Percentiles rank a stretch among this genome's conserved stretches.
These are phyloP conservation scores for Menidia menidia DNA, from an alignment of 2,797 vertebrate species.

Conservation along the genomic window DNA sequence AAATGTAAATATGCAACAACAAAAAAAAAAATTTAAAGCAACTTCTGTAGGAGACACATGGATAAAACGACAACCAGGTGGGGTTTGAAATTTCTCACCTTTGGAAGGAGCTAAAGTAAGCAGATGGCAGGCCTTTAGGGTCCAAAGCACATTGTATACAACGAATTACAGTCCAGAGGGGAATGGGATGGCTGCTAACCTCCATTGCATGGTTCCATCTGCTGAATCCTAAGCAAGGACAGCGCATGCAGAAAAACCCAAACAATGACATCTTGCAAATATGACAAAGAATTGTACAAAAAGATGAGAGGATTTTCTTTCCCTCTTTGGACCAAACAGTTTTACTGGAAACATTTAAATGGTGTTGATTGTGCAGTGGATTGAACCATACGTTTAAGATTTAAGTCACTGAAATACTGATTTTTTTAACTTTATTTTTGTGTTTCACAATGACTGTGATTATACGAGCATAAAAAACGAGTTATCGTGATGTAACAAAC, in stretches of 20 bases:
- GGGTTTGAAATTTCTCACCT: constrained; percentile 82
- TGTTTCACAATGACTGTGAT: constrained; percentile 5
- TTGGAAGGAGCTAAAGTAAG: constrained; percentile 80
- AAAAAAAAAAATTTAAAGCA: not conserved
- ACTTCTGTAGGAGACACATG: constrained; percentile 25
- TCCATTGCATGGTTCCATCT: constrained; percentile 85
- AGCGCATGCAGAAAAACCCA: constrained; percentile 70
- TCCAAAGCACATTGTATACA: constrained; percentile 84
- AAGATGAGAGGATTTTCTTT: constrained; percentile 24
- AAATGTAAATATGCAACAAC: too few relatives aligned
- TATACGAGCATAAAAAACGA: constrained; percentile 24
- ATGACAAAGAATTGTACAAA: constrained; percentile 55
- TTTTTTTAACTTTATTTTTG: constrained; percentile 1
- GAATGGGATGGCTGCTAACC: constrained; percentile 84
- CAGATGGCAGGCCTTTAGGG: constrained; percentile 87
- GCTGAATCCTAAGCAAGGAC: constrained; percentile 85
- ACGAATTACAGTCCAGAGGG: constrained; percentile 85
- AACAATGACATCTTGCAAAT: constrained; percentile 62
- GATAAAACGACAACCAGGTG: constrained; percentile 78
- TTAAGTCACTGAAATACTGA: not conserved
- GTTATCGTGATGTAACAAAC: constrained; percentile 29
- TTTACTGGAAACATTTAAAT: constrained; percentile 10
- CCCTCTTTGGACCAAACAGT: constrained; percentile 21
- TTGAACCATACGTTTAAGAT: not conserved
- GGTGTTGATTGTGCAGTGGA: not conserved